Base-by-base conservation (phyloP, 2,113 vertebrate species). In the Semicossyphus pulcher region DNA sequence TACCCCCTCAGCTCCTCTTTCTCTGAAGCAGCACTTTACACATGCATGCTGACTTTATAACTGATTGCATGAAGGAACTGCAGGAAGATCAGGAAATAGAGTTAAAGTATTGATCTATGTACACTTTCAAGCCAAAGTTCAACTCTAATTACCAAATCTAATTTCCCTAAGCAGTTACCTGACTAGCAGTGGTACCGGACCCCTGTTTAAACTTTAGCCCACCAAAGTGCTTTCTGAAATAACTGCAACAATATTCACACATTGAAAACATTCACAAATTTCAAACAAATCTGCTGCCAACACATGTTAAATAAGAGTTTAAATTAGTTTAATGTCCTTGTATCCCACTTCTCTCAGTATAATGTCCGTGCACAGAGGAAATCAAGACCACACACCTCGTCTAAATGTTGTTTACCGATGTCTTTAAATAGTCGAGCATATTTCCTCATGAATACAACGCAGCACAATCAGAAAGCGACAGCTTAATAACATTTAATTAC, bases 401-500 rank as follows among this genome's bases (percentile, higher is more conserved):
- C 88, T 93, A 93, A 94, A 93, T 92, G 82, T 21, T 83, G 73
- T 94, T 89, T 91, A 92, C 93, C 65, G 61, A 4, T 68, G 86
- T 87, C 88, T 92, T 91, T 90, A 89, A 87, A 86, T 65, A 90
- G 93, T 84, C 90, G 89, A 89, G 89, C 90, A 94, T 74, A 83
- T 94, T 95, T 95, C 94, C 94, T 93, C 65, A 41, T 80, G 89
- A 87, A 89, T 59, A 87, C 93, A 94, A 93, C 61, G 88, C 91
- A 91, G 93, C 92, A 88, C 92, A 92, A 93, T 94, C 91, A 71
- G 79, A 92, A 93, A 92, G 56, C 87, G 91, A 92, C 93, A 89
- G 89, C 93, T 92, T 94, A 95, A 95, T 95, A 93, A 92, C 81
- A 82, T 92, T 94, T 95, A 95, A 96, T 97, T 95, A 95, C 92